These are phyloP conservation scores for Conchocele bisecta DNA, from an alignment of 2,888 invertebrate genomes.

Conservation along the genomic window DNA sequence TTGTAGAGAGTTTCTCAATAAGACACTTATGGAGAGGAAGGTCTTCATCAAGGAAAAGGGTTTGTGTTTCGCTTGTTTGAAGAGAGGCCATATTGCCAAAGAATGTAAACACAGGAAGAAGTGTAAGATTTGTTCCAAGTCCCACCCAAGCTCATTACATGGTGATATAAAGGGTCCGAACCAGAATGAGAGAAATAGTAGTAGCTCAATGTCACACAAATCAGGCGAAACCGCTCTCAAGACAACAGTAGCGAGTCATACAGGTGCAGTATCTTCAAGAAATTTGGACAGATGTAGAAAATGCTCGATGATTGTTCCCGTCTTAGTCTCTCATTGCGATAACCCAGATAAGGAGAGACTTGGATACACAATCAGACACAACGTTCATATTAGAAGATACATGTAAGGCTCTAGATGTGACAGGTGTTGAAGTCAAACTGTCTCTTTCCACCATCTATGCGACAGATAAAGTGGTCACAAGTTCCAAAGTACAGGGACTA, in stretches of 20 bases:
- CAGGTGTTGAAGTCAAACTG: slow-evolving; percentile 25
- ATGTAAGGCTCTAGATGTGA: slow-evolving; percentile 26
- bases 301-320: slow-evolving; percentile 40
- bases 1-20: slow-evolving; percentile 22
- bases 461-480: slow-evolving; percentile 11
- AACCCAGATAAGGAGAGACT: slow-evolving; percentile 50
- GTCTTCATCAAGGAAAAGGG: slow-evolving; percentile 20
- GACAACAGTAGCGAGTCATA: background rate
- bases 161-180: slow-evolving; percentile 7
- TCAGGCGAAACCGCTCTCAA: background rate
- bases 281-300: background rate
- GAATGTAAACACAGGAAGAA: slow-evolving; percentile 21
- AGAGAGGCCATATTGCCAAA: slow-evolving; percentile 23
- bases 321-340: slow-evolving; percentile 43
- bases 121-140: slow-evolving; percentile 28
- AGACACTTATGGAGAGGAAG: slow-evolving; percentile 34
- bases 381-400: slow-evolving; percentile 49
- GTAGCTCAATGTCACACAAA: no score
- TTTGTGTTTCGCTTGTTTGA: slow-evolving; percentile 39
- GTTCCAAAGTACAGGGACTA: slow-evolving; percentile 27
- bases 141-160: slow-evolving; percentile 43
- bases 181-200: background rate
- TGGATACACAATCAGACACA: slow-evolving; percentile 61
- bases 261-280: background rate
- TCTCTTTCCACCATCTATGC: slow-evolving; percentile 50